Conservation (phyloP, 2,888 invertebrate genomes). For the Eupithecia tripunctaria region DNA sequence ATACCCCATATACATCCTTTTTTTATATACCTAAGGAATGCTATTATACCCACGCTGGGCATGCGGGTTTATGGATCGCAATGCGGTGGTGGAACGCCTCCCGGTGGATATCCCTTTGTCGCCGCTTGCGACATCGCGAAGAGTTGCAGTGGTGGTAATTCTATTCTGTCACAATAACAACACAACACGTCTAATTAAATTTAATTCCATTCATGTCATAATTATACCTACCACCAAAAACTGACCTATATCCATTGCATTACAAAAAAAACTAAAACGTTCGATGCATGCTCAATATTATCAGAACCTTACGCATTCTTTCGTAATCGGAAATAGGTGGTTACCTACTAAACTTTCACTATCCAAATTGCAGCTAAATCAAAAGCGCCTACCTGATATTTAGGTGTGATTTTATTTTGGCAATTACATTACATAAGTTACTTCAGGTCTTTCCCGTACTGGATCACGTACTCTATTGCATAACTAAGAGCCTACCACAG, state of each 20-base stretch:
- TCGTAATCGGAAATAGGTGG: slow-evolving; percentile 47
- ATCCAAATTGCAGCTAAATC: slow-evolving; percentile 63
- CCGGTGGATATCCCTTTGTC: background rate
- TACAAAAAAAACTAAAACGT: slow-evolving; percentile 27
- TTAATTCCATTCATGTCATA: background rate
- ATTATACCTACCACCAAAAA: slow-evolving; percentile 7
- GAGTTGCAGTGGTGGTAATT: background rate
- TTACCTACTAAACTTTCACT: slow-evolving; percentile 68
- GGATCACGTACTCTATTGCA: slow-evolving; percentile 80
- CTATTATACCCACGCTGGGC: background rate
- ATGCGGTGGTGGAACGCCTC: background rate
- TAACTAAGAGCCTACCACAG: slow-evolving; percentile 68
- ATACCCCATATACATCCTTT: too few relatives aligned
- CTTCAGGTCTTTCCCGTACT: slow-evolving; percentile 63
- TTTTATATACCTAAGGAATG: background rate
- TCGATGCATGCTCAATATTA: slow-evolving; percentile 29
- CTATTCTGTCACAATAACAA: background rate
- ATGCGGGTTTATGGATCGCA: background rate
- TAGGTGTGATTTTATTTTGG: slow-evolving; percentile 74
- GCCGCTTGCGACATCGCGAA: background rate
- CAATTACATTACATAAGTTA: slow-evolving; percentile 78
- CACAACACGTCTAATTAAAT: background rate
- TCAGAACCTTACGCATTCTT: slow-evolving; percentile 44
- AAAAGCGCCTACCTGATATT: slow-evolving; percentile 51
- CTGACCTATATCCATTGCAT: slow-evolving; percentile 30